phyloP scores from a whole-genome alignment of 2,113 vertebrate genomes.

The Haemorhous mexicanus region DNA sequence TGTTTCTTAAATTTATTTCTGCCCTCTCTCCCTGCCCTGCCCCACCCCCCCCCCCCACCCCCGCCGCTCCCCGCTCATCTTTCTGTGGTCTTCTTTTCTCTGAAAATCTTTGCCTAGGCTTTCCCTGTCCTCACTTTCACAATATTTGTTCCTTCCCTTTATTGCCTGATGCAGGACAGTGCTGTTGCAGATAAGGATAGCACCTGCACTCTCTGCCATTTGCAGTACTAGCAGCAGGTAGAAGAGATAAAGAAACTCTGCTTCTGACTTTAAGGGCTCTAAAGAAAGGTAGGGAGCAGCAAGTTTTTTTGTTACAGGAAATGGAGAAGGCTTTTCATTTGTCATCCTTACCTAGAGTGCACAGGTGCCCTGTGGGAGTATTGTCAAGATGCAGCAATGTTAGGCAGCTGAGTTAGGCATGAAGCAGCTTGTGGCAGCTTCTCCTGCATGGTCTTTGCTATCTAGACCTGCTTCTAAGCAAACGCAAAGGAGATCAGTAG shows the following conservation, averaged over 20 bases:
- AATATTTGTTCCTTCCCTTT: not conserved
- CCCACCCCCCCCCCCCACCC: too few species aligned
- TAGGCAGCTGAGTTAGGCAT: not conserved
- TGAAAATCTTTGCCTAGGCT: not conserved
- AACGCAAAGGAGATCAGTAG: not conserved
- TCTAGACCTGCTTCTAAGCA: not conserved
- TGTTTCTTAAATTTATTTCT: not conserved
- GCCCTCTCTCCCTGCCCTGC: rapidly evolving
- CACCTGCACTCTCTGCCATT: conserved; percentile 15
- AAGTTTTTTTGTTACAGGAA: not conserved
- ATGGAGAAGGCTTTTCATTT: not conserved
- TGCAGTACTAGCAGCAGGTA: not conserved
- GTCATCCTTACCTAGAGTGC: not conserved
- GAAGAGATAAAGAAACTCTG: conserved; percentile 13
- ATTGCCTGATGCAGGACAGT: not conserved
- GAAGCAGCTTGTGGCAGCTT: not conserved
- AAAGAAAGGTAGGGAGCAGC: not conserved
- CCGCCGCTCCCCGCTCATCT: too few species aligned
- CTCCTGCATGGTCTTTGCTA: not conserved
- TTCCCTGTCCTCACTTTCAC: not conserved
- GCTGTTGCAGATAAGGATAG: not conserved
- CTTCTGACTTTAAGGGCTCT: not conserved
- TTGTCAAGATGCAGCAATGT: not conserved
- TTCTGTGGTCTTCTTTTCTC: not conserved
- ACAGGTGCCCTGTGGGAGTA: not conserved